Base-by-base conservation (phyloP, 2,888 invertebrate genomes). In the Metopia argyrocephala region DNA sequence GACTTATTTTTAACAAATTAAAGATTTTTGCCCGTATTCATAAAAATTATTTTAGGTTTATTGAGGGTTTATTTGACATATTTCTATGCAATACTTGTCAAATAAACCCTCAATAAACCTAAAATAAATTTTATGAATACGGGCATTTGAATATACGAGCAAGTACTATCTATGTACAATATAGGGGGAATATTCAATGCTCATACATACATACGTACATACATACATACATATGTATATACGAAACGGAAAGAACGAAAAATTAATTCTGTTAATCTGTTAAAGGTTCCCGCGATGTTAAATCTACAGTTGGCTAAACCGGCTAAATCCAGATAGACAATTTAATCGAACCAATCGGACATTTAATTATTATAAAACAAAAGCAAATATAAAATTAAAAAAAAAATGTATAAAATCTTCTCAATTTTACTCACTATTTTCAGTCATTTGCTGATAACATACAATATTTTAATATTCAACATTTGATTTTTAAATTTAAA, bases 211-310 rank as follows among this genome's bases (percentile, higher is more conserved):
- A n/a, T n/a, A n/a, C n/a, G n/a, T n/a, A n/a, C n/a, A n/a, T n/a
- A n/a, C n/a, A n/a, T n/a, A n/a, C n/a, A n/a, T n/a, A n/a, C n/a
- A n/a, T n/a, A n/a, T n/a, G n/a, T n/a, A n/a, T n/a, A n/a, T n/a
- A 48, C 31, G 31, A 45, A 50, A 50, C 38, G 21, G 46, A 68
- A 69, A 52, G 38, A 52, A 62, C 25, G 62, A 56, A 56, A 66
- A 45, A 46, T 48, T 38, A 38, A 38, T 54, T 54, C n/a, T 54
- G 52, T 65, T 76, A 73, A 80, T 73, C 80, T 64, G 21, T 20
- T 59, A 23, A 75, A 71, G 54, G 76, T 70, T 70, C 70, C 61
- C 65, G 70, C 27, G 25, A 70, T 75, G 70, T 74, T 78, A 78
- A 81, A 74, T 46, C 50, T 28, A 71, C 52, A 54, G 21, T 57